phyloP scores from a whole-genome alignment of 2,888 invertebrate genomes.

The Trichacis sp. region DNA sequence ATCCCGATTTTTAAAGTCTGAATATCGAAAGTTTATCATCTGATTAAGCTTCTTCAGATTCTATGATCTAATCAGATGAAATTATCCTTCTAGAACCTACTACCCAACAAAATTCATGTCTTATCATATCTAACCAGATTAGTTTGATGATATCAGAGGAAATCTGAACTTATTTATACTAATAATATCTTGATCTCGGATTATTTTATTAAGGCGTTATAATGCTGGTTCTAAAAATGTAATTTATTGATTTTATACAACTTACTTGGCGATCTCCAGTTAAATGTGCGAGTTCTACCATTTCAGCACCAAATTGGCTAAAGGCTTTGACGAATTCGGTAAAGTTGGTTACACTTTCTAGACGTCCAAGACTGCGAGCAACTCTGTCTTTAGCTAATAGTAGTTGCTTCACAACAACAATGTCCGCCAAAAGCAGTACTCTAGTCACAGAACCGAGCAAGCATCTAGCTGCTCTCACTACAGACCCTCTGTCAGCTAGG shows the following conservation, averaged over 20 bases:
- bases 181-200: too few relatives aligned
- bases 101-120: too few relatives aligned
- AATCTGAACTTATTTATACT: too few relatives aligned
- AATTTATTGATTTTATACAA: too few relatives aligned
- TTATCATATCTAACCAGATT: too few relatives aligned
- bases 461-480: conserved; percentile 93
- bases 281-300: conserved; percentile 97
- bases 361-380: conserved; percentile 83
- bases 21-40: too few relatives aligned
- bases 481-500: conserved; percentile 75
- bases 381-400: conserved; percentile 95
- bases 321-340: conserved; percentile 99
- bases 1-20: not conserved
- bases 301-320: conserved; percentile 97
- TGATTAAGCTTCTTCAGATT: too few relatives aligned
- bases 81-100: too few relatives aligned
- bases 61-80: too few relatives aligned
- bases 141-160: too few relatives aligned
- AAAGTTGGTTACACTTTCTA: conserved; percentile 90
- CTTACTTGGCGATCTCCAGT: conserved; percentile 80
- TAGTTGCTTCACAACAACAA: conserved; percentile 96
- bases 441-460: conserved; percentile 94
- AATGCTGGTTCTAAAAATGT: too few relatives aligned
- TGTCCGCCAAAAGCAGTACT: conserved; percentile 95
- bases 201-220: too few relatives aligned